Conservation (phyloP, 37 sponge, comb jelly and placozoan genomes). For the Hormiphora californensis region DNA sequence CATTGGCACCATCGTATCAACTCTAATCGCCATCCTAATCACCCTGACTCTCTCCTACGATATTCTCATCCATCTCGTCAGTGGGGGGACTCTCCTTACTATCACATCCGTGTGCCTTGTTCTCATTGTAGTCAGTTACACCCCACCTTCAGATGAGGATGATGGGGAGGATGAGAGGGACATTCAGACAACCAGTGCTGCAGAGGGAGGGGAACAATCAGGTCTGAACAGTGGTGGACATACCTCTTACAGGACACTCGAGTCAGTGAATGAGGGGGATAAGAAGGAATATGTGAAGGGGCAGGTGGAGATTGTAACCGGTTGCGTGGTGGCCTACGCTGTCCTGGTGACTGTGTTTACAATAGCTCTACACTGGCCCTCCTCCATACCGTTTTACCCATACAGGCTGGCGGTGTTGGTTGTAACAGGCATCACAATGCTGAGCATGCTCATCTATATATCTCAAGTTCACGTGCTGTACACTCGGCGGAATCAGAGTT, state of each 20-base stretch:
- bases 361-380: background rate
- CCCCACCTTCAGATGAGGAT: background rate
- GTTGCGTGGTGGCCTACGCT: background rate
- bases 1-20: background rate
- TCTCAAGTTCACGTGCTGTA: background rate
- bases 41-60: conserved; percentile 19
- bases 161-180: background rate
- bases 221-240: no score
- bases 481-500: background rate
- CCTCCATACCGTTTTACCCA: background rate
- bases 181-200: background rate
- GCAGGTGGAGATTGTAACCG: background rate
- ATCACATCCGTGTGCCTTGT: background rate
- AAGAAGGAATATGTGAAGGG: no score
- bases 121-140: background rate
- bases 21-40: background rate
- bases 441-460: background rate
- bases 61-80: background rate
- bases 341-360: background rate
- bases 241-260: no score
- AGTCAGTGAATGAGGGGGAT: no score
- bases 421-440: background rate
- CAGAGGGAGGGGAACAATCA: background rate
- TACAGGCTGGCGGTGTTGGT: background rate
- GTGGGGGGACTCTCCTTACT: background rate